Evolutionary conservation across 2,797 vertebrate genomes (phyloP).

Genomic region (Eulemur mongoz): DNA sequence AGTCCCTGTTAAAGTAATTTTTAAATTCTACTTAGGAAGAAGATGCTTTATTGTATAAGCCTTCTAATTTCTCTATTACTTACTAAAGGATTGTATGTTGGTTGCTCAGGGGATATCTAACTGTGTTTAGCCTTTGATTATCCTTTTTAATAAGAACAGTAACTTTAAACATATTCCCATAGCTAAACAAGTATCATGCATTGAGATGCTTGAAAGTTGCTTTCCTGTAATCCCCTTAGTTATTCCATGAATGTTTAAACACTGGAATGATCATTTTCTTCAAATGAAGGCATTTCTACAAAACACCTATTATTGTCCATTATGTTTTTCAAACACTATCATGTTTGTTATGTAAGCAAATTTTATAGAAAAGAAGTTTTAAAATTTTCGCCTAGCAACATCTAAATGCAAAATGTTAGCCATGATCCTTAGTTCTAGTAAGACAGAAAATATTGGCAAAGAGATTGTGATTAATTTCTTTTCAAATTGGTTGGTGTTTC

Average conservation of each 20-base stretch:
- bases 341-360: slow-evolving; percentile 71
- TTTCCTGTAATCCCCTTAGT: neutral
- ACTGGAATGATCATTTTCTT: neutral
- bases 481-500: slow-evolving; percentile 52
- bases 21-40: slow-evolving; percentile 56
- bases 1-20: slow-evolving; percentile 24
- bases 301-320: neutral
- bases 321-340: neutral
- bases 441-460: slow-evolving; percentile 64
- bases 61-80: slow-evolving; percentile 53
- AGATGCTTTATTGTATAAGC: slow-evolving; percentile 13
- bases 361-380: slow-evolving; percentile 71
- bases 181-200: slow-evolving; percentile 9
- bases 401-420: slow-evolving; percentile 66
- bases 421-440: slow-evolving; percentile 72
- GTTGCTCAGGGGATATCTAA: neutral
- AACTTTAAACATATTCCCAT: slow-evolving; percentile 23
- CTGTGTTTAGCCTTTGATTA: slow-evolving; percentile 36
- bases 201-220: slow-evolving; percentile 10
- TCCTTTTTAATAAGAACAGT: neutral
- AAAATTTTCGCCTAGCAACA: slow-evolving; percentile 67
- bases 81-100: slow-evolving; percentile 34
- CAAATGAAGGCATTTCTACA: neutral
- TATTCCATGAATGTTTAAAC: slow-evolving; percentile 32
- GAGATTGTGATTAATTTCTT: slow-evolving; percentile 67